phyloP scores from a whole-genome alignment of 1,140 invertebrate genomes.

The Acromyrmex echinatior region DNA sequence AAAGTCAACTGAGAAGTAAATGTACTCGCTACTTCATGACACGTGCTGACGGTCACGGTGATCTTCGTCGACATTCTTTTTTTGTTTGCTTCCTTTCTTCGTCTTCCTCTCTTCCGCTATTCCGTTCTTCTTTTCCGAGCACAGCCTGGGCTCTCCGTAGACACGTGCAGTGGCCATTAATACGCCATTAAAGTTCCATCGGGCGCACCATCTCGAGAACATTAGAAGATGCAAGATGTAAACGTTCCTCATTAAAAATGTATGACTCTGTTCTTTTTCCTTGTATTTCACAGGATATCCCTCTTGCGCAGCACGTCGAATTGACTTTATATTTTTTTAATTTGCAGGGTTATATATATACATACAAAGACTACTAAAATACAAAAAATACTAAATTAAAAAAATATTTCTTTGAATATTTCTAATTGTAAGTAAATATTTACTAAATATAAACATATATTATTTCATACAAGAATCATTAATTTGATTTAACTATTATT shows the following conservation, averaged over 20 bases:
- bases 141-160: slow-evolving; percentile 48
- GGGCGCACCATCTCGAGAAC: slow-evolving; percentile 54
- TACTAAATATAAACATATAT: no score
- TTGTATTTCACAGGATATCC: neutral
- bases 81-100: slow-evolving; percentile 28
- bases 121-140: slow-evolving; percentile 16
- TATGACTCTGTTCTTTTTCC: slow-evolving; percentile 46
- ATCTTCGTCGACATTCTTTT: slow-evolving; percentile 16
- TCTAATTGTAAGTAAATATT: no score
- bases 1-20: slow-evolving; percentile 59
- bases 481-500: no score
- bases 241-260: slow-evolving; percentile 59
- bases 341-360: neutral
- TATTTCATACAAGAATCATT: no score
- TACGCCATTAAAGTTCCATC: slow-evolving; percentile 72
- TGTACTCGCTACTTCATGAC: slow-evolving; percentile 67
- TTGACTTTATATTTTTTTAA: slow-evolving; percentile 13
- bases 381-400: neutral
- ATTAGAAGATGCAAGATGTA: slow-evolving; percentile 60
- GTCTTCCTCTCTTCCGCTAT: slow-evolving; percentile 20
- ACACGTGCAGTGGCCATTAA: slow-evolving; percentile 68
- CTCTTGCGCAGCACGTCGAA: neutral
- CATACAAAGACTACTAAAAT: neutral
- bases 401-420: no score
- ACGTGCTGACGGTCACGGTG: slow-evolving; percentile 69